A percentile compares a stretch with the other conserved stretches of the same genome.
phyloP scores from a whole-genome alignment of 2,113 vertebrate genomes.

The Scartelaos histophorus region DNA sequence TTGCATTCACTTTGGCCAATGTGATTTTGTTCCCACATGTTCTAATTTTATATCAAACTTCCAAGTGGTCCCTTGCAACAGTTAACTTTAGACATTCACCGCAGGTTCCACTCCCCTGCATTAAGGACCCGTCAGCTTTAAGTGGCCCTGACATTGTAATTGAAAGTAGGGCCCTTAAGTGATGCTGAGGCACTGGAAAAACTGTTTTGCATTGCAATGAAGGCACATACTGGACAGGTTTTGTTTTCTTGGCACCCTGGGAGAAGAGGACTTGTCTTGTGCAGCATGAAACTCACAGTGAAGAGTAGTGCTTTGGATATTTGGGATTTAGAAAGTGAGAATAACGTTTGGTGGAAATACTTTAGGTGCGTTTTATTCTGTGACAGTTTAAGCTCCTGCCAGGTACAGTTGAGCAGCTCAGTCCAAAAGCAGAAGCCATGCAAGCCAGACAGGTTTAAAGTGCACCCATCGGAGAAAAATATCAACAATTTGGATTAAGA shows the following conservation, averaged over 20 bases:
- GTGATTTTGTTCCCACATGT: constrained; percentile 15
- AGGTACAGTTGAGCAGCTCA: constrained; percentile 33
- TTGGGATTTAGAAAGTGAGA: constrained; percentile 31
- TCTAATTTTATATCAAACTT: constrained; percentile 49
- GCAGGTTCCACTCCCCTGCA: constrained; percentile 61
- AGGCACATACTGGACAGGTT: constrained; percentile 66
- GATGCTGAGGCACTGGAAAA: constrained; percentile 63
- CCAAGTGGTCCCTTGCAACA: constrained; percentile 51
- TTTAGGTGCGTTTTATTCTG: constrained; percentile 19
- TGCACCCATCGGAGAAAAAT: background rate
- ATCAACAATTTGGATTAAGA: background rate
- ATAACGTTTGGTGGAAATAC: constrained; percentile 22
- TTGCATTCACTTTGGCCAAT: constrained; percentile 47
- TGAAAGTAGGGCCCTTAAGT: constrained; percentile 70
- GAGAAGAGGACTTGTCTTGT: constrained; percentile 50
- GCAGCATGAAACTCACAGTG: constrained; percentile 58
- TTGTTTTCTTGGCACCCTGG: constrained; percentile 60
- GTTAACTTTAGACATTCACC: constrained; percentile 45
- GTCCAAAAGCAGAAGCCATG: constrained; percentile 6
- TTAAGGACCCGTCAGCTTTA: constrained; percentile 54
- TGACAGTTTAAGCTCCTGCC: constrained; percentile 28
- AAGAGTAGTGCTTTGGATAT: constrained; percentile 56
- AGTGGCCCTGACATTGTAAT: constrained; percentile 74
- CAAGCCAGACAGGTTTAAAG: background rate
- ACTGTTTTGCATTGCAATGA: constrained; percentile 74